phyloP scores from a whole-genome alignment of 2,797 vertebrate species.

The Valencia hispanica region DNA sequence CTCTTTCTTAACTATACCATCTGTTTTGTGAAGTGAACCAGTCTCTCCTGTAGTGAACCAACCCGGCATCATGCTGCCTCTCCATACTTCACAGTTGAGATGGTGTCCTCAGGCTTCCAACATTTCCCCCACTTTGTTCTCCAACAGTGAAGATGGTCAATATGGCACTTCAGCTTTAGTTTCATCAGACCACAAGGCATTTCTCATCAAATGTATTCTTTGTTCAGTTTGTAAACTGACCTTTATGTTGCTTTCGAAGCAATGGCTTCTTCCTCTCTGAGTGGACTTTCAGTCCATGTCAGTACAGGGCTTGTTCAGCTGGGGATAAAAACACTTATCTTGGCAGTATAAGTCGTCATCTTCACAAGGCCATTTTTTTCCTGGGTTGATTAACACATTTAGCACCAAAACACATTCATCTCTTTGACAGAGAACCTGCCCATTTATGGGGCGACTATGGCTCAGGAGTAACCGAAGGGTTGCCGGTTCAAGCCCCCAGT shows the following conservation, averaged over 20 bases:
- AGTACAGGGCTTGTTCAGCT: background rate
- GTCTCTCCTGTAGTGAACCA: background rate
- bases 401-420: background rate
- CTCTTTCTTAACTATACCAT: background rate
- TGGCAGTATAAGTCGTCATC: background rate
- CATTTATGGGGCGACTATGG: no score
- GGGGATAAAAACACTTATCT: background rate
- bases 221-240: background rate
- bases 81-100: background rate
- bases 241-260: background rate
- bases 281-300: background rate
- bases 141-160: background rate
- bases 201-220: background rate
- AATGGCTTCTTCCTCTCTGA: background rate
- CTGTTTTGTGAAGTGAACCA: background rate
- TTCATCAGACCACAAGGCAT: background rate
- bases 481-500: no score
- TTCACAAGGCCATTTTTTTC: background rate
- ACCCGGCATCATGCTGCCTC: background rate
- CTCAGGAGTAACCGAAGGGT: no score
- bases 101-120: background rate
- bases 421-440: background rate
- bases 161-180: background rate
- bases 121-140: background rate
- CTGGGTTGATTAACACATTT: background rate